Conservation (phyloP, 2,888 invertebrate species). For the Pheosia gnoma region DNA sequence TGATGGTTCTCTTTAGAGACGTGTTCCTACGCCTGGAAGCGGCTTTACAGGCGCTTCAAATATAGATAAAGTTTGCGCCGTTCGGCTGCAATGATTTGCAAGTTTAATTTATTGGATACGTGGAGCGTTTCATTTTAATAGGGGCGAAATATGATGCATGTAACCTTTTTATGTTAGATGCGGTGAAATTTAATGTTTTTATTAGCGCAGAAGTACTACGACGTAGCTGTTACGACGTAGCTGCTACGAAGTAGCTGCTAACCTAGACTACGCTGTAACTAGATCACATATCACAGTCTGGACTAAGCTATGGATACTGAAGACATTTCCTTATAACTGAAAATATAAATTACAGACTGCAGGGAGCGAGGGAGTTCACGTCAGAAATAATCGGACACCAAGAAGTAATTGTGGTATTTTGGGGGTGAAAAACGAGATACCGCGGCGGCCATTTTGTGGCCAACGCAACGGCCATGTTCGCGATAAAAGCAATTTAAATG, state of each 20-base stretch:
- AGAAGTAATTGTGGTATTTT: slow-evolving; percentile 57
- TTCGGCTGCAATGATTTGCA: slow-evolving; percentile 13
- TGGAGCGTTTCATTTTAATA: not conserved
- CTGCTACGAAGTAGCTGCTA: slow-evolving; percentile 4
- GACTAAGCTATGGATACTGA: not conserved
- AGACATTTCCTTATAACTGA: not conserved
- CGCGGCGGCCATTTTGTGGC: slow-evolving; percentile 50
- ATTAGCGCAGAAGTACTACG: too few species aligned
- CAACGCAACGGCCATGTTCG: slow-evolving; percentile 59
- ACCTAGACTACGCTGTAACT: slow-evolving; percentile 12
- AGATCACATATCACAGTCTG: not conserved
- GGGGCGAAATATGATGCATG: slow-evolving; percentile 12
- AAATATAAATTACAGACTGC: slow-evolving; percentile 12
- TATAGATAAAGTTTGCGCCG: slow-evolving; percentile 6
- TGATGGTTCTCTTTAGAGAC: slow-evolving; percentile 37
- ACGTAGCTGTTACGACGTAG: slow-evolving; percentile 27
- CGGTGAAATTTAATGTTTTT: too few species aligned
- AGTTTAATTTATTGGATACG: slow-evolving; percentile 12
- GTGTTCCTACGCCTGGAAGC: slow-evolving; percentile 7
- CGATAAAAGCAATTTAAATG: slow-evolving; percentile 70
- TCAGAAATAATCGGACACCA: slow-evolving; percentile 58
- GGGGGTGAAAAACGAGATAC: slow-evolving; percentile 61
- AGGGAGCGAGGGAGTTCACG: slow-evolving; percentile 29
- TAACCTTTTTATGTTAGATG: too few species aligned
- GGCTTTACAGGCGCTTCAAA: slow-evolving; percentile 9